Evolutionary conservation across 2,888 invertebrate species (phyloP).

Genomic region (Nycteola revayana): DNA sequence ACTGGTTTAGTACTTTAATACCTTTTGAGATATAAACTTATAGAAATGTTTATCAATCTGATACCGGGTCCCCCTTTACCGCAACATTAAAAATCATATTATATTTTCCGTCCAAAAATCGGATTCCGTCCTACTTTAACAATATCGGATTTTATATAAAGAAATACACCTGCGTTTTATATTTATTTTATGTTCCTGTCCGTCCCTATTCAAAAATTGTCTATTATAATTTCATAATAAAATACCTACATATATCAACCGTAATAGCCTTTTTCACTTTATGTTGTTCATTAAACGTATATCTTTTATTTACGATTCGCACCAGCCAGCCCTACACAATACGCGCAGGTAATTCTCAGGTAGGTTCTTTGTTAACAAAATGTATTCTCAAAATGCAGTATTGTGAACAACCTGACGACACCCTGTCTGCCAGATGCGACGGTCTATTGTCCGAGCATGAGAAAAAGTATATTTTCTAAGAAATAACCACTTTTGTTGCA

Average conservation of each 20-base stretch:
- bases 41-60: too few species aligned
- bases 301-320: constrained; percentile 29
- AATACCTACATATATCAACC: background rate
- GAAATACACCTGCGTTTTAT: too few species aligned
- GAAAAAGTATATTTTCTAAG: constrained; percentile 51
- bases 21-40: too few species aligned
- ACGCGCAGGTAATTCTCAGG: constrained; percentile 50
- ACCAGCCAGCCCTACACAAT: constrained; percentile 20
- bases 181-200: too few species aligned
- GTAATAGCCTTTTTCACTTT: constrained; percentile 14
- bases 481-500: constrained; percentile 51
- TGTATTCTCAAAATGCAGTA: constrained; percentile 27
- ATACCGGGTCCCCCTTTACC: too few species aligned
- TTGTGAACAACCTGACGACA: constrained; percentile 51
- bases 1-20: too few species aligned
- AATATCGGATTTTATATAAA: too few species aligned
- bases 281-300: constrained; percentile 20
- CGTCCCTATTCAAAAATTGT: too few species aligned
- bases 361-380: constrained; percentile 39
- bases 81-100: too few species aligned
- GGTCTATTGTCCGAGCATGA: constrained; percentile 46
- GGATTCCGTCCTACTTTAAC: too few species aligned
- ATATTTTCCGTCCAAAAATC: too few species aligned
- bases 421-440: constrained; percentile 69
- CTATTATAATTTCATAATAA: too few species aligned